Evolutionary conservation across 30 jellyfish, hydroid and myxozoan genomes (phyloP).

Genomic region (Turritopsis dohrnii): DNA sequence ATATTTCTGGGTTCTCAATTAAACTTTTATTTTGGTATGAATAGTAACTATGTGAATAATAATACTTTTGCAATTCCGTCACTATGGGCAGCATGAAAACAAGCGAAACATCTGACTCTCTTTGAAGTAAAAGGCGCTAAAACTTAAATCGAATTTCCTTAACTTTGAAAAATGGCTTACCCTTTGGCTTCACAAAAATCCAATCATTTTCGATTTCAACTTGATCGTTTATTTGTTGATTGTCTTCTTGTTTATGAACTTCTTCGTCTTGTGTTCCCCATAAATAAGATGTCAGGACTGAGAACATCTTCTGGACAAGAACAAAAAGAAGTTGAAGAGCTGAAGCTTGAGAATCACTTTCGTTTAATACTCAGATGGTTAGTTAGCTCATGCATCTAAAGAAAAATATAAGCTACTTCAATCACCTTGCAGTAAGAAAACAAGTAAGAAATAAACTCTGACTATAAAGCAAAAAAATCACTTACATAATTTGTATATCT

Average conservation of each 20-base stretch:
- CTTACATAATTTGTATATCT: neutral
- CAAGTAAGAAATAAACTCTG: neutral
- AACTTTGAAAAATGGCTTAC: slow-evolving; percentile 1
- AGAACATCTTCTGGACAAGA: slow-evolving; percentile 50
- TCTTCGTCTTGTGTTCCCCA: slow-evolving; percentile 65
- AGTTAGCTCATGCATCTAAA: neutral
- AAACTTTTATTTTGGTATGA: neutral
- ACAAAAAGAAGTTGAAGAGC: no score
- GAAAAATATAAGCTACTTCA: neutral
- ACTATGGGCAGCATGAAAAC: neutral
- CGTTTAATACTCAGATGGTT: neutral
- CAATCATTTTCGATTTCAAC: slow-evolving; percentile 56
- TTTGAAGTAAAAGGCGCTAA: neutral
- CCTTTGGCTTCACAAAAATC: slow-evolving; percentile 59
- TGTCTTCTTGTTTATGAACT: slow-evolving; percentile 15
- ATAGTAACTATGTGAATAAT: neutral
- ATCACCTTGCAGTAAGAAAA: neutral
- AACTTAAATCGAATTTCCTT: neutral
- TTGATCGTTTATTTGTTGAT: slow-evolving; percentile 37
- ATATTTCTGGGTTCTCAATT: neutral
- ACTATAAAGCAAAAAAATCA: neutral
- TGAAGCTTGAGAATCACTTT: neutral
- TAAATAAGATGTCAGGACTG: slow-evolving; percentile 73
- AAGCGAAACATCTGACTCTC: neutral
- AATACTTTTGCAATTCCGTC: neutral